Base-by-base conservation (phyloP, 2,888 invertebrate genomes). In the Nasonia oneida region DNA sequence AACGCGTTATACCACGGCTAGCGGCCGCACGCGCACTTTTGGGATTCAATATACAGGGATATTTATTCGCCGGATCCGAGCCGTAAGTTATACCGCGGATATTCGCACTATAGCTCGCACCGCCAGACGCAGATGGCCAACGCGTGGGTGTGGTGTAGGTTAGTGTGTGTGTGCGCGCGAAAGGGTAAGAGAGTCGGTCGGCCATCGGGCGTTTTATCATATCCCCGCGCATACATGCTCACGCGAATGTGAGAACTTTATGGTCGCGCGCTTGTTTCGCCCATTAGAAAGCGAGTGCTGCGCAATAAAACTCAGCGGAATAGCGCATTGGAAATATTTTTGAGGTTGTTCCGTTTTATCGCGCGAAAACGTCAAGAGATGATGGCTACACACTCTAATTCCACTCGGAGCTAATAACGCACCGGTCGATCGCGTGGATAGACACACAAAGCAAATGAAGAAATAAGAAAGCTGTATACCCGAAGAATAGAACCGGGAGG, bases 21-120 rank as follows among this genome's bases (percentile, higher is more conserved):
- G 29, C 57, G 80, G 77, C 71, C 76, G 74, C 67, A 74, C 57
- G 74, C 67, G 78, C 57, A 42, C 85, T 42, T 79, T 86, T 79
- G 75, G 70, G 61, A 83, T 86, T 83, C 82, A 83, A 86, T 86
- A 86, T 83, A 86, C 70, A 53, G 29, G 76, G 83, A 80, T 86
- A 86, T 86, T 83, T 83, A 83, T 86, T 86, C 71, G 76, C n/a
- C 74, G 50, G 64, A 71, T 81, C 39, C 67, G 64, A 50, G 77
- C 29, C 71, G 61, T 83, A 83, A 67, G 67, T 86, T 77, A 80
- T 81, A 50, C 47, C 18, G 70, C 70, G 37, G 73, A 78, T 71
- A 81, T 81, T 81, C 77, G 18, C 67, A 37, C 53, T 64, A 23
- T 53, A 57, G 57, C 57, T n/a, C 57, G 47, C 57, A 29, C 39